Evolutionary conservation across 1,140 invertebrate genomes (phyloP).

Genomic region (Oncopodura yosiiana): DNA sequence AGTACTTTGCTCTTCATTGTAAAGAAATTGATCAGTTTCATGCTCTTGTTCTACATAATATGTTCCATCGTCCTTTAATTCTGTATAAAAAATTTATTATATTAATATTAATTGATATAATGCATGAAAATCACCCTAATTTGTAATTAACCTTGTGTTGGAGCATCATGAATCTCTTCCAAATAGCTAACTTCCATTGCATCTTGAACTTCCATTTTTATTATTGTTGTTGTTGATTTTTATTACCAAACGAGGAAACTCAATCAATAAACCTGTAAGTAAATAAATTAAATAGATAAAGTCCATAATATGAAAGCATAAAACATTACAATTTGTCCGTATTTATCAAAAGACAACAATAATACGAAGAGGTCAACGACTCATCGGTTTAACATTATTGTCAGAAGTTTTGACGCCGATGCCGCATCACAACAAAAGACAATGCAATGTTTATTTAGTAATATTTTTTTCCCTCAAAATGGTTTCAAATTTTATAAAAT

Average conservation of each 20-base stretch:
- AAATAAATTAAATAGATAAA: background rate
- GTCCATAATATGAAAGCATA: background rate
- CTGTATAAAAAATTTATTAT: background rate
- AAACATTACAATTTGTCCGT: too few relatives aligned
- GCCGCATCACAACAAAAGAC: too few relatives aligned
- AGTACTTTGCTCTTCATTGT: background rate
- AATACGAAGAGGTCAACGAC: too few relatives aligned
- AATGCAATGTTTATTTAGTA: too few relatives aligned
- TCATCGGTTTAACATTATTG: too few relatives aligned
- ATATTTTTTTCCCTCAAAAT: too few relatives aligned
- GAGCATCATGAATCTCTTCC: conserved; percentile 20
- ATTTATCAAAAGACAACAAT: too few relatives aligned
- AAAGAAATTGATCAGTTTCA: background rate
- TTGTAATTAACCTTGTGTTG: conserved; percentile 11
- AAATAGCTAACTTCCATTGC: conserved; percentile 27
- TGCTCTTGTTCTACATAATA: background rate
- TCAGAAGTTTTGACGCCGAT: too few relatives aligned
- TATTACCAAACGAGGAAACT: too few relatives aligned
- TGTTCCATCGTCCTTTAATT: conserved; percentile 1
- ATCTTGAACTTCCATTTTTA: conserved; percentile 21
- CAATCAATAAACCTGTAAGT: background rate
- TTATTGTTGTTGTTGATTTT: too few relatives aligned
- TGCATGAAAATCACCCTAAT: too few relatives aligned
- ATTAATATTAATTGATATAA: background rate
- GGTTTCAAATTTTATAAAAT: too few relatives aligned